A percentile compares a stretch with the other conserved stretches of the same genome.
These are phyloP conservation scores for Pantherophis guttatus DNA, from an alignment of 2,113 vertebrate genomes.

Conservation along the genomic window DNA sequence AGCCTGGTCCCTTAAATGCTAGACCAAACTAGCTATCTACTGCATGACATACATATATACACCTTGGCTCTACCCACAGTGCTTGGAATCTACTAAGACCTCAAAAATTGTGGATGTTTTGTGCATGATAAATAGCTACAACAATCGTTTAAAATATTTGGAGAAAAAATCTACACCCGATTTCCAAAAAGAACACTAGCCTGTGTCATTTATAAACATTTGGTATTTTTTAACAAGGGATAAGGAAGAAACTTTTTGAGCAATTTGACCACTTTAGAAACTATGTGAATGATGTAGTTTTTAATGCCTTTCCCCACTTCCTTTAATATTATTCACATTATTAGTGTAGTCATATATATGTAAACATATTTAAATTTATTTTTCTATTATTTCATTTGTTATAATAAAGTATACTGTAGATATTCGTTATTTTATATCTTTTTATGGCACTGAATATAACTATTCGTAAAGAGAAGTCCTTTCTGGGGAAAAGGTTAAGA, in stretches of 20 bases:
- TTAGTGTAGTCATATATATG: background rate
- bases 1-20: background rate
- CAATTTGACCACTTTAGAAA: background rate
- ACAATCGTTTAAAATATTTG: background rate
- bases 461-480: background rate
- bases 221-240: background rate
- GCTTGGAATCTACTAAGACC: background rate
- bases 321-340: background rate
- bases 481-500: background rate
- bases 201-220: background rate
- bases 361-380: background rate
- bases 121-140: background rate
- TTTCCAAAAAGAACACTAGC: background rate
- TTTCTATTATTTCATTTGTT: background rate
- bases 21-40: background rate
- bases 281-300: background rate
- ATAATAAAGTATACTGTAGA: background rate
- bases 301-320: background rate
- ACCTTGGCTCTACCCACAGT: background rate
- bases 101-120: background rate
- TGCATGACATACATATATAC: background rate
- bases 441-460: background rate
- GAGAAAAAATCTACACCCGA: background rate
- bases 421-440: background rate
- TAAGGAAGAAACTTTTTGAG: background rate